Conservation (phyloP, 2,113 vertebrate genomes). For the Halcyon senegalensis region DNA sequence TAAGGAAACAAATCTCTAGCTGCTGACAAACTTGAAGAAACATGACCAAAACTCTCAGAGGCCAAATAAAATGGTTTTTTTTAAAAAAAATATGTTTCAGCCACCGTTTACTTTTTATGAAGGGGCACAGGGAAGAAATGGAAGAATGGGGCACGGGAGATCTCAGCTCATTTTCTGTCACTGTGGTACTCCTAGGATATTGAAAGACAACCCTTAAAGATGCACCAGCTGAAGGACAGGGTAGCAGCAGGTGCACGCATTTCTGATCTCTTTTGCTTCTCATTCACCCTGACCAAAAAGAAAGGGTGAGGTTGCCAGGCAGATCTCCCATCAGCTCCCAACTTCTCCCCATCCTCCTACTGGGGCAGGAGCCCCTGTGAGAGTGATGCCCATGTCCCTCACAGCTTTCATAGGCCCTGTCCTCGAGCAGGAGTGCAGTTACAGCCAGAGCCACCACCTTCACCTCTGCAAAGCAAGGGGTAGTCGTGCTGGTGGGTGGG, state of each 20-base stretch:
- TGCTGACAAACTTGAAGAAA: not conserved
- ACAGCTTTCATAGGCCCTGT: not conserved
- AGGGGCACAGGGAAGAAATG: not conserved
- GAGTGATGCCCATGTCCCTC: fast-evolving
- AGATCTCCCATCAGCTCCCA: not conserved
- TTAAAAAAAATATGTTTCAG: not conserved
- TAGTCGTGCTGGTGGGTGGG: fast-evolving
- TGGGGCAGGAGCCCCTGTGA: not conserved
- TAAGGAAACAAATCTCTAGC: not conserved
- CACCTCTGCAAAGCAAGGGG: not conserved
- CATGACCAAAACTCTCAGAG: not conserved
- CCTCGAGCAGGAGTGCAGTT: not conserved
- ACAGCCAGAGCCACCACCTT: not conserved
- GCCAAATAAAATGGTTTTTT: not conserved
- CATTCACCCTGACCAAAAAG: not conserved
- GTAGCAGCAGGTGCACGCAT: fast-evolving
- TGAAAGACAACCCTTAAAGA: not conserved
- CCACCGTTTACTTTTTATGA: not conserved
- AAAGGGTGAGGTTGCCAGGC: not conserved
- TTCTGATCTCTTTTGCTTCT: not conserved
- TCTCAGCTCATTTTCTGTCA: not conserved
- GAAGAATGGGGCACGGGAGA: fast-evolving
- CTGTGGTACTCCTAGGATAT: not conserved
- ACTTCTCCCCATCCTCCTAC: not conserved
- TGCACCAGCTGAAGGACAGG: not conserved